These are phyloP conservation scores for Pangasius krempfi DNA, from an alignment of 2,797 vertebrate species.

Conservation along the genomic window DNA sequence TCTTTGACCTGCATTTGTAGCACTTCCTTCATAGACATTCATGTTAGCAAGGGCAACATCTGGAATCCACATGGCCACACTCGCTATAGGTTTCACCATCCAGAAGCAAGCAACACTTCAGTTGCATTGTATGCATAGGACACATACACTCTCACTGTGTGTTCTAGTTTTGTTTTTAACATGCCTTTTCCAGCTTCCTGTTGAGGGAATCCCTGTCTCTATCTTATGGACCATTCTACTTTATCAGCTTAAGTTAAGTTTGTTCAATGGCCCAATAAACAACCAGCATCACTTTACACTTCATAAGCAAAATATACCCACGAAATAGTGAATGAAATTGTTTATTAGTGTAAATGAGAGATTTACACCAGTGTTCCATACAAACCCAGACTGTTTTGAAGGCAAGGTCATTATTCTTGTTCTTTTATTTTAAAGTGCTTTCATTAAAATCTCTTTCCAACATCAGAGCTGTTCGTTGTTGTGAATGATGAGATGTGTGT, in stretches of 20 bases:
- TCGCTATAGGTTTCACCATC: background rate
- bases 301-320: background rate
- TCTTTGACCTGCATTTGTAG: background rate
- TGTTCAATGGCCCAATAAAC: background rate
- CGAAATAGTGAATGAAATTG: background rate
- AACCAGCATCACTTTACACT: background rate
- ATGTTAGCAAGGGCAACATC: background rate
- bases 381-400: background rate
- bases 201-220: background rate
- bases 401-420: background rate
- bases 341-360: background rate
- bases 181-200: background rate
- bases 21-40: background rate
- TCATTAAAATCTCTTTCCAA: no score
- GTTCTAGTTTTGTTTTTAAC: background rate
- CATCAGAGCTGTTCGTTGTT: no score
- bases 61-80: constrained; percentile 8
- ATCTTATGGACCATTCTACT: background rate
- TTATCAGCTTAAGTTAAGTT: background rate
- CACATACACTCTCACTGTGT: background rate
- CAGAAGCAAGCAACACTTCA: background rate
- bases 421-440: background rate
- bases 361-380: background rate
- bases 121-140: background rate
- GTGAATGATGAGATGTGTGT: background rate